Evolutionary conservation across 2,113 vertebrate species (phyloP), one percentile per base, ranked within the genome.

Genomic region (Platichthys flesus): DNA sequence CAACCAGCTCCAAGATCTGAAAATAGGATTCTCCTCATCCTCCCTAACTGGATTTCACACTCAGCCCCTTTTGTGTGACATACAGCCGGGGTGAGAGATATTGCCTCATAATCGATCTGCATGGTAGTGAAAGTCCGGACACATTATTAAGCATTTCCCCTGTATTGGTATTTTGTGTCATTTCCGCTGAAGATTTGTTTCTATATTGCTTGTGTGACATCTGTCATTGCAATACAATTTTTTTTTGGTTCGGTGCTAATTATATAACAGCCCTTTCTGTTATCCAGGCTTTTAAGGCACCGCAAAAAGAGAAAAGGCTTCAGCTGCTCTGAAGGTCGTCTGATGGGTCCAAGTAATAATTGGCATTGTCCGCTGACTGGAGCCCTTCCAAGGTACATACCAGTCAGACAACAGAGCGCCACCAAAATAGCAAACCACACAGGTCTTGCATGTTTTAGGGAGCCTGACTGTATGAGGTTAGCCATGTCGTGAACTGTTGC

Each of bases 341-440:
- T 67, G 20, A 40, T 51, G 47, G 66, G 61, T 73, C 75, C 37
- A 24, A 78, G 56, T 59, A 90, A 91, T 92, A 92, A 93, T 90
- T 87, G 91, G 68, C 86, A 78, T 89, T 90, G 91, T 91, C 45
- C 56, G 66, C 77, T 62, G 58, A 59, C 74, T 85, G 88, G 82
- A 84, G 64, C 6, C 42, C 71, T 71, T 91, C 89, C 91, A 91
- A 71, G 40, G 71, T 47, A 76, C 91, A 91, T 93, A 68, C 77
- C 92, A 83, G 62, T 55, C n/a, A 57, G 72, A 92, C 91, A 89
- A 88, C 90, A 85, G 77, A 78, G 52, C 28, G 9, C 59, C 59
- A 83, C 91, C 42, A 88, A 93, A 94, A 95, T 95, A 95, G 92
- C 85, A 83, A 78, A 71, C 71, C 45, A 72, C 42, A 86, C 90